These are phyloP conservation scores for Platalea minor DNA, from an alignment of 2,797 vertebrate species.

Conservation along the genomic window DNA sequence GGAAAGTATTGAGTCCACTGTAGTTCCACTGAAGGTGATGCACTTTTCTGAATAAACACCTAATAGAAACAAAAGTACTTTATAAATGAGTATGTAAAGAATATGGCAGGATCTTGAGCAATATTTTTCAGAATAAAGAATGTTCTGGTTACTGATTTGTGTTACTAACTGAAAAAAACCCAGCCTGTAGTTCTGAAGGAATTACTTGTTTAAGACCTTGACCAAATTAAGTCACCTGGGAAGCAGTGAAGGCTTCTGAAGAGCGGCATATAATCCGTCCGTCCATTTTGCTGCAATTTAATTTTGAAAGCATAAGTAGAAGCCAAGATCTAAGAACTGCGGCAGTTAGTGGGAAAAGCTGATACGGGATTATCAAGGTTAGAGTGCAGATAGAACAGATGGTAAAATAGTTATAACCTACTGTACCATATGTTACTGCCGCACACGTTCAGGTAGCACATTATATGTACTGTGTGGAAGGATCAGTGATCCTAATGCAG, in stretches of 20 bases:
- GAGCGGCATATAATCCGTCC: not conserved
- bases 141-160: not conserved
- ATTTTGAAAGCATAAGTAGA: not conserved
- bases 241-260: not conserved
- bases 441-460: not conserved
- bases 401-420: constrained; percentile 21
- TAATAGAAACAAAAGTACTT: not conserved
- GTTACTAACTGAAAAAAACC: not conserved
- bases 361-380: not conserved
- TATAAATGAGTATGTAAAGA: not conserved
- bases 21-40: not conserved
- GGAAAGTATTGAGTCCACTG: not conserved
- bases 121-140: not conserved
- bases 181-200: not conserved
- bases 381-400: constrained; percentile 8
- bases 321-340: not conserved
- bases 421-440: not conserved
- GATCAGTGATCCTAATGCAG: not conserved
- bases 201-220: not conserved
- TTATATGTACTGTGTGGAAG: not conserved
- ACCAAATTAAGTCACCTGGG: not conserved
- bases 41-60: not conserved
- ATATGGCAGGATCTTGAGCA: not conserved
- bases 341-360: not conserved
- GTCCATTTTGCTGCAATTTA: not conserved